These are phyloP conservation scores for Cantharis flavilabris DNA, from an alignment of 2,888 invertebrate species.

Conservation along the genomic window DNA sequence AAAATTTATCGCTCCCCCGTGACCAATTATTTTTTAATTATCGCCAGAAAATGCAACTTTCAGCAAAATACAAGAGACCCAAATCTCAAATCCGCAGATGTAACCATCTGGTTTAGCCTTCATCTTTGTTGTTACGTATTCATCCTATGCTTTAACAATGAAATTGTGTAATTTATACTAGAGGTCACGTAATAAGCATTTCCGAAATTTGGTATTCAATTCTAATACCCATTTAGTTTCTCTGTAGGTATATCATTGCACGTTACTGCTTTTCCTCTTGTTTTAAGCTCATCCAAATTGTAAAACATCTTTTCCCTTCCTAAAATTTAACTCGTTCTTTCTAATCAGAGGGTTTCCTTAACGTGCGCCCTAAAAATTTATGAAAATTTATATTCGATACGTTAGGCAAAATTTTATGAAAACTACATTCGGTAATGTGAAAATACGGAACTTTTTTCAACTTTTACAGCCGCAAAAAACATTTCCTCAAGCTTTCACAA, in stretches of 20 bases:
- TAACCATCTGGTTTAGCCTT: constrained; percentile 21
- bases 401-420: constrained; percentile 25
- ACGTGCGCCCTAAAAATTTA: constrained; percentile 14
- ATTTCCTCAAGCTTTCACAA: background rate
- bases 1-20: constrained; percentile 37
- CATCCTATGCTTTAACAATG: constrained; percentile 35
- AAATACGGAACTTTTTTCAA: background rate
- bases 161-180: constrained; percentile 41
- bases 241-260: constrained; percentile 18
- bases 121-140: constrained; percentile 31
- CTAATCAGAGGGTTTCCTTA: constrained; percentile 21
- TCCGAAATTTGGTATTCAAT: constrained; percentile 51
- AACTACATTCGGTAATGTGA: constrained; percentile 3
- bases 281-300: constrained; percentile 6
- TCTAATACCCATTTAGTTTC: constrained; percentile 39
- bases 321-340: constrained; percentile 7
- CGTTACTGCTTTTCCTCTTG: constrained; percentile 10
- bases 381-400: constrained; percentile 24
- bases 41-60: constrained; percentile 1
- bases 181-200: constrained; percentile 53
- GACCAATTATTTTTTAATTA: constrained; percentile 39
- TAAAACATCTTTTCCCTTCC: constrained; percentile 8
- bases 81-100: constrained; percentile 20
- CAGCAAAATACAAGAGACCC: background rate
- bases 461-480: background rate